phyloP scores from a whole-genome alignment of 1,140 invertebrate species.

The Drosophila novamexicana region DNA sequence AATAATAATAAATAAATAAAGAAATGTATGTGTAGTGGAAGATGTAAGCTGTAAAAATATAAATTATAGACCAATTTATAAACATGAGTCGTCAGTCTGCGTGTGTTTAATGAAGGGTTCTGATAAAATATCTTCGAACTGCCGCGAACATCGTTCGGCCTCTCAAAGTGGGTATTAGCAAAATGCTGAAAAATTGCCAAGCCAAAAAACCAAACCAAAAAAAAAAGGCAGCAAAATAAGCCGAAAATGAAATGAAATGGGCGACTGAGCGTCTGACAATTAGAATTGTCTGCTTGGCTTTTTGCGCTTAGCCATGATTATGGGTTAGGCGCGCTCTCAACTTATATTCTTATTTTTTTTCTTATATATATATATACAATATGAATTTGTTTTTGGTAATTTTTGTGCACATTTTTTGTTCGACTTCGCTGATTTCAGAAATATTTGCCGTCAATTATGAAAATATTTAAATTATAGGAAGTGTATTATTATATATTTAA shows the following conservation, averaged over 20 bases:
- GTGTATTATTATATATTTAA: conserved; percentile 56
- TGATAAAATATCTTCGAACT: conserved; percentile 46
- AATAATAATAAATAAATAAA: conserved; percentile 28
- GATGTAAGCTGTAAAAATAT: conserved; percentile 76
- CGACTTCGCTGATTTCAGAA: conserved; percentile 24
- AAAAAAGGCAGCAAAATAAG: conserved; percentile 13
- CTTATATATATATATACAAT: conserved; percentile 1
- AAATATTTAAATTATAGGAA: conserved; percentile 79
- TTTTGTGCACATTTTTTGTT: conserved; percentile 43
- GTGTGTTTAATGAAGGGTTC: conserved; percentile 78
- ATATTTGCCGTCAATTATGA: conserved; percentile 57
- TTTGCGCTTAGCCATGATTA: conserved; percentile 75
- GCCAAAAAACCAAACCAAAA: conserved; percentile 5
- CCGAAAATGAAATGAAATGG: conserved; percentile 51
- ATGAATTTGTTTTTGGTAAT: neutral
- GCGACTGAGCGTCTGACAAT: conserved; percentile 61
- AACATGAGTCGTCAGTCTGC: conserved; percentile 70
- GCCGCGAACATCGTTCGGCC: conserved; percentile 2
- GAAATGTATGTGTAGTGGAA: conserved; percentile 12
- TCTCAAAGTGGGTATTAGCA: conserved; percentile 71
- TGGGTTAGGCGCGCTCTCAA: conserved; percentile 57
- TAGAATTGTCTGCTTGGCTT: conserved; percentile 78
- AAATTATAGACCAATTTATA: conserved; percentile 84
- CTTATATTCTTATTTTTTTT: conserved; percentile 5
- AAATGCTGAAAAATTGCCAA: conserved; percentile 80